Percentiles rank a stretch among this genome's conserved stretches.
These are phyloP conservation scores for Numenius phaeopus DNA, from an alignment of 2,797 vertebrate genomes.

Conservation along the genomic window DNA sequence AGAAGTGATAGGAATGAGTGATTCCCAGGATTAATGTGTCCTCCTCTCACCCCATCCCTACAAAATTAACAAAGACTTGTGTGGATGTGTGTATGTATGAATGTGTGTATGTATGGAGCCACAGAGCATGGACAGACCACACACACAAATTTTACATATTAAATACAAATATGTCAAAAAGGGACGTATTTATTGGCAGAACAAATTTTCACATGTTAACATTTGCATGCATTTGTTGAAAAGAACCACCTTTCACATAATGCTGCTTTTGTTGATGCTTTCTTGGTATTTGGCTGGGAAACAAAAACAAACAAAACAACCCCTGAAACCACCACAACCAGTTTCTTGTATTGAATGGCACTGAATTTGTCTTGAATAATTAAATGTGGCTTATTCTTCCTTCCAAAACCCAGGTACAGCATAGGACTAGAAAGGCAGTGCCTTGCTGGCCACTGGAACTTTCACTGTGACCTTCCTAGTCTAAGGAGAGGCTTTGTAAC, in stretches of 20 bases:
- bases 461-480: neutral
- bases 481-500: neutral
- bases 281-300: neutral
- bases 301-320: neutral
- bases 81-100: too few relatives aligned
- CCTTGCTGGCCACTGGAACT: neutral
- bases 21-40: neutral
- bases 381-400: neutral
- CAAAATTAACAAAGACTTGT: neutral
- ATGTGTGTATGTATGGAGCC: neutral
- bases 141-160: neutral
- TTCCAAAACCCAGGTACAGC: neutral
- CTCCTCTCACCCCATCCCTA: neutral
- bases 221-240: neutral
- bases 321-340: neutral
- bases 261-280: neutral
- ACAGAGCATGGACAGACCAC: fast-evolving
- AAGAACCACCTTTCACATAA: neutral
- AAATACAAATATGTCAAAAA: neutral
- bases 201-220: neutral
- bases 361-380: neutral
- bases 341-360: neutral
- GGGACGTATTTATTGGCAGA: neutral
- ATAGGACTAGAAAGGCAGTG: neutral
- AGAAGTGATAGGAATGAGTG: neutral